Percentiles rank a stretch among this genome's conserved stretches.
Conservation (phyloP, 2,888 invertebrate species). For the Hypsopygia costalis region DNA sequence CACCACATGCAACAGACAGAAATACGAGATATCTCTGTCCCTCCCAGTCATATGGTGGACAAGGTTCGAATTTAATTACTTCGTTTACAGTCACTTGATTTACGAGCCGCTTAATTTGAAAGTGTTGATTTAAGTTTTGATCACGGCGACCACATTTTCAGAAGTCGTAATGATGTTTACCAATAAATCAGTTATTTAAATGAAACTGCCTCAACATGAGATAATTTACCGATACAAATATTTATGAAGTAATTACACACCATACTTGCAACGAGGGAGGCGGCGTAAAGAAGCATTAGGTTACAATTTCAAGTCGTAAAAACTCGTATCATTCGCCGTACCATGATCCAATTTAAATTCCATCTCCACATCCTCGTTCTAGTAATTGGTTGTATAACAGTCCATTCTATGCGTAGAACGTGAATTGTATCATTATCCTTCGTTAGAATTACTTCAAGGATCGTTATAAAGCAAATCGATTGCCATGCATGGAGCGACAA, state of each 20-base stretch:
- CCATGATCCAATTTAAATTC: conserved; percentile 38
- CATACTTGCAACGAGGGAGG: conserved; percentile 4
- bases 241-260: conserved; percentile 21
- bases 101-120: conserved; percentile 58
- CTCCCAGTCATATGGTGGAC: conserved; percentile 29
- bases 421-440: conserved; percentile 44
- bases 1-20: conserved; percentile 20
- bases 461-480: conserved; percentile 56
- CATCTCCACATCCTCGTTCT: conserved; percentile 32
- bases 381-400: conserved; percentile 47
- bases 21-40: conserved; percentile 23
- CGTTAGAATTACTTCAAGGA: conserved; percentile 45
- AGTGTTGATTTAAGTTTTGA: conserved; percentile 61
- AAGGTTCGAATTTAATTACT: conserved; percentile 60
- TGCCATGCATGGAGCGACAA: conserved; percentile 38
- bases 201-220: conserved; percentile 20
- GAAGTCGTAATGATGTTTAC: conserved; percentile 29
- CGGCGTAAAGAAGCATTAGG: conserved; percentile 3
- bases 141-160: conserved; percentile 28
- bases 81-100: conserved; percentile 54
- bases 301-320: conserved; percentile 21
- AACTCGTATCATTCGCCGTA: conserved; percentile 22
- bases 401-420: conserved; percentile 24
- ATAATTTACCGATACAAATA: conserved; percentile 21
- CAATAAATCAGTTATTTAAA: conserved; percentile 33